These are phyloP conservation scores for Ageneiosus marmoratus DNA, from an alignment of 2,113 vertebrate genomes.

Conservation along the genomic window DNA sequence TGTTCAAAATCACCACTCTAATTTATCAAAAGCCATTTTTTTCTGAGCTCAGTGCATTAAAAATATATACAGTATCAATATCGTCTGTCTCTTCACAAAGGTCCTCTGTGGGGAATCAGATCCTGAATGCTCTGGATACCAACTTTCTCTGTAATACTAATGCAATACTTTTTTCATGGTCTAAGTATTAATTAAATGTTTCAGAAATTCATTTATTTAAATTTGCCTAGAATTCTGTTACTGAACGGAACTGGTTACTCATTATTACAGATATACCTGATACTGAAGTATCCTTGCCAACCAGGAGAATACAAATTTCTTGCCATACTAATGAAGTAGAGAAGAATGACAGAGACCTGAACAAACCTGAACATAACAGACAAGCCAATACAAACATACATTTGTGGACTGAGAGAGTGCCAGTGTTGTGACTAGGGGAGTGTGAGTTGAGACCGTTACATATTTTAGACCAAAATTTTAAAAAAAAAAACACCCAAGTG, in stretches of 20 bases:
- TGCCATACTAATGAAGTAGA: neutral
- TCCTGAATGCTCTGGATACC: neutral
- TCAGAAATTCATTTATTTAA: neutral
- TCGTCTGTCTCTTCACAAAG: slow-evolving; percentile 11
- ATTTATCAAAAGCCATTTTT: slow-evolving; percentile 62
- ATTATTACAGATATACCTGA: neutral
- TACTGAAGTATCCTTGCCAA: neutral
- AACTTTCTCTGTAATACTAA: neutral
- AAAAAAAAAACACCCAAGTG: too few species aligned
- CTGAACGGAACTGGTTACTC: neutral
- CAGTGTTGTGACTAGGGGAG: slow-evolving; percentile 44
- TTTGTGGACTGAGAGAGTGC: slow-evolving; percentile 35
- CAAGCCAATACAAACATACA: slow-evolving; percentile 41
- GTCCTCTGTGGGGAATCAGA: slow-evolving; percentile 20
- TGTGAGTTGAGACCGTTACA: slow-evolving; percentile 36
- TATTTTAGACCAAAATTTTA: slow-evolving; percentile 42
- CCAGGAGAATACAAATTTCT: neutral
- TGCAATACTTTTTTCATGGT: neutral
- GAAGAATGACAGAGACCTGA: neutral
- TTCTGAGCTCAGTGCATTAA: slow-evolving; percentile 41
- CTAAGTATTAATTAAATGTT: neutral
- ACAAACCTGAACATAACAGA: slow-evolving; percentile 23
- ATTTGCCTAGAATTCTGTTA: neutral
- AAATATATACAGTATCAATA: slow-evolving; percentile 35
- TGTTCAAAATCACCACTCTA: slow-evolving; percentile 43